These are phyloP conservation scores for Rhynchotus rufescens DNA, from an alignment of 2,797 vertebrate species.

Conservation along the genomic window DNA sequence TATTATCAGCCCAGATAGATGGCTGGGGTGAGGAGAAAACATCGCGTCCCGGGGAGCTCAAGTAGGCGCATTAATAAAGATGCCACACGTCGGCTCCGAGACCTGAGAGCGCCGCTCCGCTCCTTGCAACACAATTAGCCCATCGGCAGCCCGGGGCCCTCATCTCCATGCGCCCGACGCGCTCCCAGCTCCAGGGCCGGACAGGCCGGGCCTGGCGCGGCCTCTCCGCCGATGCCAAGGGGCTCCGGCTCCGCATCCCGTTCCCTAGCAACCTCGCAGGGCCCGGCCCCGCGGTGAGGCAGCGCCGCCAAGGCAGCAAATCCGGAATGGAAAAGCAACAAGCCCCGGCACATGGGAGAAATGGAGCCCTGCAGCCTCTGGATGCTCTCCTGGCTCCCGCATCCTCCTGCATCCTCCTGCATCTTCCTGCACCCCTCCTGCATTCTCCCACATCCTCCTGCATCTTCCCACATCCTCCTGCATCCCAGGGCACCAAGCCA, in stretches of 20 bases:
- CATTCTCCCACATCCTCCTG: too few species aligned
- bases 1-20: slow-evolving; percentile 72
- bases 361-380: background rate
- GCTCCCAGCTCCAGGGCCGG: too few species aligned
- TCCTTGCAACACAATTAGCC: slow-evolving; percentile 57
- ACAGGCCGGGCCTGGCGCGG: too few species aligned
- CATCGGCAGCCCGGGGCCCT: background rate
- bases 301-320: background rate
- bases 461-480: background rate
- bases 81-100: slow-evolving; percentile 46
- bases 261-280: background rate
- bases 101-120: background rate
- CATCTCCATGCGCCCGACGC: background rate
- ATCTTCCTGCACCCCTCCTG: too few species aligned
- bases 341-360: too few species aligned
- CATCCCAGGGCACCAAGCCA: background rate
- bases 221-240: background rate
- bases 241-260: background rate
- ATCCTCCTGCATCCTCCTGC: too few species aligned
- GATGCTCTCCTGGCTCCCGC: background rate
- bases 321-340: too few species aligned
- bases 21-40: slow-evolving; percentile 42
- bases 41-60: slow-evolving; percentile 57
- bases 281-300: background rate
- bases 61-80: slow-evolving; percentile 69